Percentiles rank a stretch among this genome's conserved stretches.
Evolutionary conservation across 2,113 vertebrate species (phyloP).

Genomic region (Isichthys henryi): DNA sequence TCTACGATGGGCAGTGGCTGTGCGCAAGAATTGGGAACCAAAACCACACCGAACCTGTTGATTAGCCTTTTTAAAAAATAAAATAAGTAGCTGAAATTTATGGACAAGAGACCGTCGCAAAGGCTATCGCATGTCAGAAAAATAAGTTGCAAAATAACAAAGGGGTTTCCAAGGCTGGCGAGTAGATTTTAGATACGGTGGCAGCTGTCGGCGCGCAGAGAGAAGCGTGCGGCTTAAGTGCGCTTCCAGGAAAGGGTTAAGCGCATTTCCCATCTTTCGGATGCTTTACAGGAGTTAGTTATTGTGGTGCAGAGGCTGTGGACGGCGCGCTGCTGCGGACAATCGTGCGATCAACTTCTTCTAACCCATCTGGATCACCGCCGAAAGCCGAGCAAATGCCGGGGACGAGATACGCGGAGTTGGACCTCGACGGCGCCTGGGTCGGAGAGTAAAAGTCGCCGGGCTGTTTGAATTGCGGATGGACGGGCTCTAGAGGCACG

Average conservation of each 20-base stretch:
- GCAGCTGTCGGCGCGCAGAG: not conserved
- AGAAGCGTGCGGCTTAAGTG: not conserved
- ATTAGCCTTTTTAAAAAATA: not conserved
- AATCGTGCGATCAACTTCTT: conserved; percentile 39
- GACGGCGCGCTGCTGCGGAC: conserved; percentile 45
- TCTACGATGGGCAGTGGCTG: not conserved
- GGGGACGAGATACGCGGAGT: conserved; percentile 36
- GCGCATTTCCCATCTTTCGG: conserved; percentile 27
- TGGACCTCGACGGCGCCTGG: conserved; percentile 32
- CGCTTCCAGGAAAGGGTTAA: conserved; percentile 49
- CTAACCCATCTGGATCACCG: conserved; percentile 28
- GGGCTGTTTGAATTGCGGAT: conserved; percentile 30
- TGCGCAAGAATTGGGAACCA: not conserved
- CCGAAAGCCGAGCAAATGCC: conserved; percentile 45
- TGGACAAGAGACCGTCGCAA: not conserved
- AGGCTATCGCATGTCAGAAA: not conserved
- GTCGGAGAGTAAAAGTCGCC: conserved; percentile 27
- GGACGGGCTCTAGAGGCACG: conserved; percentile 53
- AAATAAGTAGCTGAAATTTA: not conserved
- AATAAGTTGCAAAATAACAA: not conserved
- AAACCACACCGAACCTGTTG: not conserved
- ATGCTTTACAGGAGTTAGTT: conserved; percentile 43
- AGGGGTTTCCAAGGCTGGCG: not conserved
- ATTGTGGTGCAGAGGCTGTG: conserved; percentile 45
- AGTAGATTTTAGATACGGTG: not conserved